These are phyloP conservation scores for Tetropium fuscum DNA, from an alignment of 2,888 invertebrate genomes.

Conservation along the genomic window DNA sequence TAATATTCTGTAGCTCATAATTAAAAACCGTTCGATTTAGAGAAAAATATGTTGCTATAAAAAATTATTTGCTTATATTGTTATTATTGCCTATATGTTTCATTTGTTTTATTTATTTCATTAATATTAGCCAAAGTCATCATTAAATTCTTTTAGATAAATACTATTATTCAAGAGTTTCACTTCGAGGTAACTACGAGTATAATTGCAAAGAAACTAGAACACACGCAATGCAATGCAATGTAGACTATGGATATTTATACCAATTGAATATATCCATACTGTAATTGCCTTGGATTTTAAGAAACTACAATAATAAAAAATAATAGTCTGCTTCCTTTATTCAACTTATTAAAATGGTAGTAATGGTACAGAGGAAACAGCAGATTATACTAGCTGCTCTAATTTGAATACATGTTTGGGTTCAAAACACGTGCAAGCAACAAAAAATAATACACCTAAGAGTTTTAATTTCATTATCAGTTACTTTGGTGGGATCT, in stretches of 20 bases:
- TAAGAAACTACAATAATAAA: background rate
- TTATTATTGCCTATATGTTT: too few relatives aligned
- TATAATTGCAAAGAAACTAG: background rate
- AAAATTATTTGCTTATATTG: too few relatives aligned
- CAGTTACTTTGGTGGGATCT: too few relatives aligned
- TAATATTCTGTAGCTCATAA: too few relatives aligned
- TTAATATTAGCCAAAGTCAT: background rate
- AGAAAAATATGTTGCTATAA: too few relatives aligned
- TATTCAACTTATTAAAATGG: background rate
- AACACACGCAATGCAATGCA: background rate
- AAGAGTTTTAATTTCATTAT: too few relatives aligned
- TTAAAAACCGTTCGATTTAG: too few relatives aligned
- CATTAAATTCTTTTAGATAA: background rate
- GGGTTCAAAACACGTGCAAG: background rate
- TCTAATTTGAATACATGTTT: background rate
- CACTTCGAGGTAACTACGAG: background rate
- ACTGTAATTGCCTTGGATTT: background rate
- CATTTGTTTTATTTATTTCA: too few relatives aligned
- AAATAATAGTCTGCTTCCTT: background rate
- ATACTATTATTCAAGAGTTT: background rate
- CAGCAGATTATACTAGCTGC: background rate
- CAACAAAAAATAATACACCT: background rate
- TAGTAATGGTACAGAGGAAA: background rate
- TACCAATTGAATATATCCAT: background rate
- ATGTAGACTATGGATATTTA: background rate